Conservation (phyloP, 2,113 vertebrate species). For the Oreochromis niloticus region DNA sequence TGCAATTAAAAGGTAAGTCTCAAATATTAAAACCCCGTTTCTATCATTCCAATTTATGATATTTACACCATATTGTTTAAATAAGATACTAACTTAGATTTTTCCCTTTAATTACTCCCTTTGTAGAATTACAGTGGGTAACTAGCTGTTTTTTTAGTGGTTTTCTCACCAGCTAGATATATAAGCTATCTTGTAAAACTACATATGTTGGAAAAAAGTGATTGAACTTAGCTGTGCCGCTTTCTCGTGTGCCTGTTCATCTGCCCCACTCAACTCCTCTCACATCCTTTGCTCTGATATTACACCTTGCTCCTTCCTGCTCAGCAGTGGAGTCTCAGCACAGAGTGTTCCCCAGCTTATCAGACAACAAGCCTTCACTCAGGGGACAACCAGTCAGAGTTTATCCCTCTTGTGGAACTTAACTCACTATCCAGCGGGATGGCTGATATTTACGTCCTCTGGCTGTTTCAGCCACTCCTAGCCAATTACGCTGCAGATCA, state of each 20-base stretch:
- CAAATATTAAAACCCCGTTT: neutral
- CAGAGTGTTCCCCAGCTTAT: slow-evolving; percentile 48
- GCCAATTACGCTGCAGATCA: slow-evolving; percentile 66
- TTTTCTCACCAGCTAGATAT: neutral
- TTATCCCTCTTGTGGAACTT: slow-evolving; percentile 49
- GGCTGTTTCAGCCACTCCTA: slow-evolving; percentile 43
- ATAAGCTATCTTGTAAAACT: neutral
- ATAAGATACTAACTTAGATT: neutral
- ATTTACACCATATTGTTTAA: neutral
- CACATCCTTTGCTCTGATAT: neutral
- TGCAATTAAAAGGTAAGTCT: neutral
- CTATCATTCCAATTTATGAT: neutral
- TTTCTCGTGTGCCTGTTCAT: neutral
- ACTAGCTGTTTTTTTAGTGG: neutral
- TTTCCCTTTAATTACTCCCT: neutral
- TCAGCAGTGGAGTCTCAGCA: neutral
- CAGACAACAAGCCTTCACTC: slow-evolving; percentile 30
- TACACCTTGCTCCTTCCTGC: neutral
- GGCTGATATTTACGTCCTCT: slow-evolving; percentile 54
- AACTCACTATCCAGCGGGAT: slow-evolving; percentile 34
- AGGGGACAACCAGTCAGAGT: slow-evolving; percentile 39
- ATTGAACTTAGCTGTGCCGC: neutral
- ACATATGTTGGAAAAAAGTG: neutral
- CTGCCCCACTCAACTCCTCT: neutral
- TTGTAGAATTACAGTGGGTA: neutral